A percentile compares a stretch with the other conserved stretches of the same genome.
These are phyloP conservation scores for Meles meles DNA, from an alignment of 2,113 vertebrate species.

Conservation along the genomic window DNA sequence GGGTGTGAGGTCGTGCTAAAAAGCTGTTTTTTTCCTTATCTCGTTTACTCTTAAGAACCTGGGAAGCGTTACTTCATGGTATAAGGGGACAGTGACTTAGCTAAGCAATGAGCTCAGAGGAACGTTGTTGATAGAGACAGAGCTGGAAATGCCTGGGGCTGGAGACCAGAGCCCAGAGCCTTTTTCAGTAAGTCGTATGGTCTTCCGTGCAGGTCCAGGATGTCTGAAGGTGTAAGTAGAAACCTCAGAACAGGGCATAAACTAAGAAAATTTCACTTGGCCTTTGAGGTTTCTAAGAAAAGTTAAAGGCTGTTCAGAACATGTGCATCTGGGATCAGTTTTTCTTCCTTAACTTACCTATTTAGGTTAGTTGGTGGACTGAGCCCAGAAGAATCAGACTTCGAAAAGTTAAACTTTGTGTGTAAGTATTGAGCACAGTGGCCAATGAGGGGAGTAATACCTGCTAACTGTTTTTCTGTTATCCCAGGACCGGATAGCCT, in stretches of 20 bases:
- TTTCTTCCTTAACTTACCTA: neutral
- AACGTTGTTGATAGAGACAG: neutral
- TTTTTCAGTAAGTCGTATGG: neutral
- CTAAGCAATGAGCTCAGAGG: neutral
- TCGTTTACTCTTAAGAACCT: neutral
- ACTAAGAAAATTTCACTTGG: neutral
- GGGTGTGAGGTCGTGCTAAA: rapidly evolving
- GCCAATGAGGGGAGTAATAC: neutral
- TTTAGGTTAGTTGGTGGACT: neutral
- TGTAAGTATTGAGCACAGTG: neutral
- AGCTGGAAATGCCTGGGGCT: neutral
- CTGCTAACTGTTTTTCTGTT: neutral
- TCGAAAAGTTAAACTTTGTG: neutral
- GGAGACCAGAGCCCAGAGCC: neutral
- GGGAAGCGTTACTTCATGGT: neutral
- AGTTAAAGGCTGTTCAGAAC: neutral
- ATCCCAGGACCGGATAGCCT: neutral
- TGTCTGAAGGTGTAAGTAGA: neutral
- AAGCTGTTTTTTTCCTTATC: neutral
- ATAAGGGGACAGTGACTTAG: neutral
- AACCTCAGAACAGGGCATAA: neutral
- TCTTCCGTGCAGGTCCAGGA: neutral
- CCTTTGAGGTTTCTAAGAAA: neutral
- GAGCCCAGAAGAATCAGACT: neutral
- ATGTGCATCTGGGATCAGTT: neutral